Percentiles rank a stretch among this genome's conserved stretches.
Conservation (phyloP, 2,113 vertebrate species). For the Pandion haliaetus region DNA sequence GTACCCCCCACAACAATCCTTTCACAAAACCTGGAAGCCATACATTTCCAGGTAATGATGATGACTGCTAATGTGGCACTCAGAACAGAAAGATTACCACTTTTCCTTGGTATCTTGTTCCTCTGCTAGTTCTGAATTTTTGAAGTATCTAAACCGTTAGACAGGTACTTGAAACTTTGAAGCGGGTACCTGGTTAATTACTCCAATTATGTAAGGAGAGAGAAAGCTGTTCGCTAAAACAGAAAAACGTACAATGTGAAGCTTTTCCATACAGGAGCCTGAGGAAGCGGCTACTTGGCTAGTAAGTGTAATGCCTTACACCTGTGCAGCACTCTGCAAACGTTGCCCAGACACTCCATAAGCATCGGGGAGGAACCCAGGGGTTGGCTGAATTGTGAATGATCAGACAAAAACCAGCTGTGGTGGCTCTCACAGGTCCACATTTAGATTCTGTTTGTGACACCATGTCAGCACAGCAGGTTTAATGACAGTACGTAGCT, state of each 20-base stretch:
- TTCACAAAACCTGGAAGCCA: neutral
- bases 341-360: neutral
- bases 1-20: neutral
- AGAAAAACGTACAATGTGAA: neutral
- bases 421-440: neutral
- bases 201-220: neutral
- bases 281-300: neutral
- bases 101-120: neutral
- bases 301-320: neutral
- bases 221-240: neutral
- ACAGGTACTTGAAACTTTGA: neutral
- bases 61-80: neutral
- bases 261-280: neutral
- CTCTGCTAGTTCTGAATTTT: neutral
- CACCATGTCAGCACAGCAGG: neutral
- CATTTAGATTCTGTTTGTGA: neutral
- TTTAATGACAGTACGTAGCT: neutral
- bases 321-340: neutral
- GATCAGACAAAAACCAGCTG: neutral
- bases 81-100: neutral
- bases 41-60: accelerated
- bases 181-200: neutral
- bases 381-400: neutral
- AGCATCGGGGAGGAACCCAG: neutral
- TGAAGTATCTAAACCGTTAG: neutral